phyloP scores from a whole-genome alignment of 2,888 invertebrate species.

The Druceiella hillmani region DNA sequence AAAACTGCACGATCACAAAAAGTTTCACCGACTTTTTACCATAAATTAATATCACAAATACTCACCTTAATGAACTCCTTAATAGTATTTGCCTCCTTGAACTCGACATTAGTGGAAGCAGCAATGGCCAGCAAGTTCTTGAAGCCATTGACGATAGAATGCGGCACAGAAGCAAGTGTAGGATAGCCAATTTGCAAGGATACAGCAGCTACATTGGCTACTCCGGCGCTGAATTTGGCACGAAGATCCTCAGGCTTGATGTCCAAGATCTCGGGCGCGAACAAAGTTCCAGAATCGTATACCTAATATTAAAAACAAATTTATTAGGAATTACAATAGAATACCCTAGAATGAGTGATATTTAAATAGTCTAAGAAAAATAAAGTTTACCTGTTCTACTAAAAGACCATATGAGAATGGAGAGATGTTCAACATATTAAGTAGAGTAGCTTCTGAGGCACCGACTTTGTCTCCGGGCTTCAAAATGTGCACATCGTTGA shows the following conservation, averaged over 20 bases:
- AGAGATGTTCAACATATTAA: constrained; percentile 99
- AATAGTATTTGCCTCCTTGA: constrained; percentile 90
- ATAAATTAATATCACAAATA: constrained; percentile 7
- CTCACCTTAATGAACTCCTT: constrained; percentile 83
- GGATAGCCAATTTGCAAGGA: constrained; percentile 94
- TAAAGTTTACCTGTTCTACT: constrained; percentile 68
- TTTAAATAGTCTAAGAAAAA: no score
- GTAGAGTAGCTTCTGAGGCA: constrained; percentile 95
- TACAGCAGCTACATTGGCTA: constrained; percentile 89
- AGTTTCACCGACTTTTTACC: background rate
- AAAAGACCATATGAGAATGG: constrained; percentile 98
- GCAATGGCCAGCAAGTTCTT: constrained; percentile 96
- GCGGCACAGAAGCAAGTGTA: constrained; percentile 93
- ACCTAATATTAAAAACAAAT: constrained; percentile 46
- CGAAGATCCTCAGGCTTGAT: constrained; percentile 96
- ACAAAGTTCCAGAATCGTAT: constrained; percentile 97
- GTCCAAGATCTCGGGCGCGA: constrained; percentile 94
- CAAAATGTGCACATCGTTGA: constrained; percentile 88
- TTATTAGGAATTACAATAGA: no score
- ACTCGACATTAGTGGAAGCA: constrained; percentile 91
- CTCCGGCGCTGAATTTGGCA: constrained; percentile 86
- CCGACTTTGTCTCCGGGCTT: constrained; percentile 98
- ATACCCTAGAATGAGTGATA: no score
- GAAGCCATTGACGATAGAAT: constrained; percentile 97
- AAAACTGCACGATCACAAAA: background rate